phyloP scores from a whole-genome alignment of 2,797 vertebrate species.

The Chaunax sp. region DNA sequence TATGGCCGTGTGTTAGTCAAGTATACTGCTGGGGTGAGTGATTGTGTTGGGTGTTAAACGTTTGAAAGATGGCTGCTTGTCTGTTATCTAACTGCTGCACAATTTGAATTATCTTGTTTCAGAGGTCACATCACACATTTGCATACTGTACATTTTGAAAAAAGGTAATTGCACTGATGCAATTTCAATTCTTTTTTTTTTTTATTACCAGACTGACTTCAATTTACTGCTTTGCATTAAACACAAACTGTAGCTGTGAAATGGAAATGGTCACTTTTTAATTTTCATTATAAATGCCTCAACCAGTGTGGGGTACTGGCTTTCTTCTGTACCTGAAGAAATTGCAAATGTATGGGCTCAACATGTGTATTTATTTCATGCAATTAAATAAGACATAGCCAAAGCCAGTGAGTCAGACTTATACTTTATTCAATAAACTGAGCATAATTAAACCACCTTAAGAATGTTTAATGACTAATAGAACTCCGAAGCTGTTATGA shows the following conservation, averaged over 20 bases:
- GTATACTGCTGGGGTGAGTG: conserved; percentile 54
- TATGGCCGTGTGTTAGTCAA: conserved; percentile 64
- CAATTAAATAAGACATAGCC: not conserved
- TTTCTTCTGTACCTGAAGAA: not conserved
- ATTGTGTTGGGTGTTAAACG: conserved; percentile 24
- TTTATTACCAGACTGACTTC: conserved; percentile 37
- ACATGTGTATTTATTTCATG: not conserved
- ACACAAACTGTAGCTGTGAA: conserved; percentile 30
- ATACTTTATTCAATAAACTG: conserved; percentile 72
- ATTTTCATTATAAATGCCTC: conserved; percentile 27
- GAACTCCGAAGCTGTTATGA: conserved; percentile 35
- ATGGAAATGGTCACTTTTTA: conserved; percentile 45
- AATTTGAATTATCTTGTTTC: conserved; percentile 40
- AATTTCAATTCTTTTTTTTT: conserved; percentile 17
- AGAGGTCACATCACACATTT: conserved; percentile 40
- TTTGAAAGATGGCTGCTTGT: conserved; percentile 36
- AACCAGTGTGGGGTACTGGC: not conserved
- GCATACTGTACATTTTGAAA: conserved; percentile 41
- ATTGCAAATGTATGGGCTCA: not conserved
- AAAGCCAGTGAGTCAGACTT: conserved; percentile 32
- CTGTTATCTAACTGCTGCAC: conserved; percentile 41
- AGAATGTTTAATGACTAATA: conserved; percentile 33
- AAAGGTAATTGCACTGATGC: conserved; percentile 31
- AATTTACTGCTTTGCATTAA: conserved; percentile 39
- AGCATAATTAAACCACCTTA: conserved; percentile 58